phyloP scores from a whole-genome alignment of 2,797 vertebrate species.

The Acrossocheilus wenchowensis region DNA sequence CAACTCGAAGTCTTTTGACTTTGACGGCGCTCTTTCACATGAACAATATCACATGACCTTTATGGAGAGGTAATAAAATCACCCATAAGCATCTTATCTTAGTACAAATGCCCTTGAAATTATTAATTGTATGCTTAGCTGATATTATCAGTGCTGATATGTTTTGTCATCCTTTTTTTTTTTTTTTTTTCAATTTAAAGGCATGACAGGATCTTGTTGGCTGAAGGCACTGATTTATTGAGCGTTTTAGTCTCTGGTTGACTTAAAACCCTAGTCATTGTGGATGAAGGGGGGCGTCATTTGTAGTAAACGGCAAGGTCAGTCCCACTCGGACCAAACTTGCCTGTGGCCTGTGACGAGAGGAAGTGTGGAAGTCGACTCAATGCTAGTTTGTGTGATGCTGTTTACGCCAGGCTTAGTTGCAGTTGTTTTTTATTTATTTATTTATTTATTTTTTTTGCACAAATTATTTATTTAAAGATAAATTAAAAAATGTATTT shows the following conservation, averaged over 20 bases:
- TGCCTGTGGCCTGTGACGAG: slow-evolving; percentile 60
- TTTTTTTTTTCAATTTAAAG: slow-evolving; percentile 17
- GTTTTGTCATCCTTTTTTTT: slow-evolving; percentile 15
- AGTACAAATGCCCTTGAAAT: slow-evolving; percentile 25
- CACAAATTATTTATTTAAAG: not conserved
- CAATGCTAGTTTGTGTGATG: not conserved
- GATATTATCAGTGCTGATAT: slow-evolving; percentile 20
- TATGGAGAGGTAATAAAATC: slow-evolving; percentile 17
- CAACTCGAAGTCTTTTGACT: not conserved
- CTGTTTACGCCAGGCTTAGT: not conserved
- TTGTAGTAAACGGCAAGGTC: slow-evolving; percentile 77
- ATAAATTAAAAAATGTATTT: no score
- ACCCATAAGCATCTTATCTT: slow-evolving; percentile 19
- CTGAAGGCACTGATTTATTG: slow-evolving; percentile 40
- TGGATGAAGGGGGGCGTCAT: slow-evolving; percentile 22
- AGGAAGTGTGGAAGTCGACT: slow-evolving; percentile 15
- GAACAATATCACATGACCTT: slow-evolving; percentile 13
- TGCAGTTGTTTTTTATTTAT: not conserved
- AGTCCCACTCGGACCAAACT: slow-evolving; percentile 61
- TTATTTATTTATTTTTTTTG: not conserved
- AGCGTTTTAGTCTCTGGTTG: slow-evolving; percentile 66
- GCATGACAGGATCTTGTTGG: slow-evolving; percentile 6
- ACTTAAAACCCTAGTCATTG: slow-evolving; percentile 47
- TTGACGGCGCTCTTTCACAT: not conserved
- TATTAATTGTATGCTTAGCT: slow-evolving; percentile 4